phyloP scores from a whole-genome alignment of 2,888 invertebrate genomes.

The Galeruca laticollis region DNA sequence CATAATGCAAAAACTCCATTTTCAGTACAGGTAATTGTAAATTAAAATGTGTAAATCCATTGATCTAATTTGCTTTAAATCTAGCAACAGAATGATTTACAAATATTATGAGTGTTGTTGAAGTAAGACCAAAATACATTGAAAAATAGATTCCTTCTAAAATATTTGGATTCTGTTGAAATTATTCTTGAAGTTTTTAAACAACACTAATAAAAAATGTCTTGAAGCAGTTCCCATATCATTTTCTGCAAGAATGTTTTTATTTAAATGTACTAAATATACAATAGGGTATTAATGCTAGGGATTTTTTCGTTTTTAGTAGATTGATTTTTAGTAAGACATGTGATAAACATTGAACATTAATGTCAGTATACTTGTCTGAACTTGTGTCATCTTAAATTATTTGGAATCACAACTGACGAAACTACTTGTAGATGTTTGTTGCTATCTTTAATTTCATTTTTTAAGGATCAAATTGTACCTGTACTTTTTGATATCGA shows the following conservation, averaged over 20 bases:
- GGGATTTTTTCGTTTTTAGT: slow-evolving; percentile 40
- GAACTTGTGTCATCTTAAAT: slow-evolving; percentile 20
- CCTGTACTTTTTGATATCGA: slow-evolving; percentile 26
- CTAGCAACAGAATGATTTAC: too few species aligned
- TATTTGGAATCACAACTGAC: slow-evolving; percentile 18
- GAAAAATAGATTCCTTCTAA: too few species aligned
- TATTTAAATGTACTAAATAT: slow-evolving; percentile 19
- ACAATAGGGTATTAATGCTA: slow-evolving; percentile 41
- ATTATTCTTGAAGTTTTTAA: neutral
- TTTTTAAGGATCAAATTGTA: slow-evolving; percentile 42
- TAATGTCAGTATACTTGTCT: slow-evolving; percentile 17
- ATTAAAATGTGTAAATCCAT: too few species aligned
- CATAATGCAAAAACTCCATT: too few species aligned
- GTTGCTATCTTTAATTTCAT: slow-evolving; percentile 37
- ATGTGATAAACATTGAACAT: slow-evolving; percentile 37
- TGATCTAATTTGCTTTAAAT: too few species aligned
- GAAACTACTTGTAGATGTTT: slow-evolving; percentile 38
- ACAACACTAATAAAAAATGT: neutral
- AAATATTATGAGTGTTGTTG: too few species aligned
- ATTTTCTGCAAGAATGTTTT: neutral
- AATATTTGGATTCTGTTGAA: too few species aligned
- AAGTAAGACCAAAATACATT: too few species aligned
- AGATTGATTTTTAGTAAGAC: slow-evolving; percentile 40
- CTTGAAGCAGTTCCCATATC: neutral
- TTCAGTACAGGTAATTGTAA: too few species aligned